Evolutionary conservation across 2,888 invertebrate species (phyloP).

Genomic region (Sphecodes monilicornis): DNA sequence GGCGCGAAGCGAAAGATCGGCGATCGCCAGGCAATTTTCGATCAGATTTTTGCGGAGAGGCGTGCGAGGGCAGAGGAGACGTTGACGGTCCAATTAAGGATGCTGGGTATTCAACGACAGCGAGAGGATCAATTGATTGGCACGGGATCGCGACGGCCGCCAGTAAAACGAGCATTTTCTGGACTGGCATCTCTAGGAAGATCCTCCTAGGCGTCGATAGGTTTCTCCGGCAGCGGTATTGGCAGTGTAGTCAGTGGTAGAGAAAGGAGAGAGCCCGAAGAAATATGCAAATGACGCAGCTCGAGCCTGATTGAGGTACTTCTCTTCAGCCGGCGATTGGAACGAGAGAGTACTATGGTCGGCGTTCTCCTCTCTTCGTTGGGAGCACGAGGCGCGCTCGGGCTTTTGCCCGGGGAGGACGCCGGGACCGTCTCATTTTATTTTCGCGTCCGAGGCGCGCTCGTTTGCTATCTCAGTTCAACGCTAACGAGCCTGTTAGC

Average conservation of each 20-base stretch:
- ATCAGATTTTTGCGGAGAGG: background rate
- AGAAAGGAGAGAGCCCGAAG: slow-evolving; percentile 78
- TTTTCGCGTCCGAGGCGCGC: slow-evolving; percentile 76
- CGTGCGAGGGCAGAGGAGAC: background rate
- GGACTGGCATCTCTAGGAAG: slow-evolving; percentile 14
- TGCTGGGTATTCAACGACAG: background rate
- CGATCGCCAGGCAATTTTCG: no score
- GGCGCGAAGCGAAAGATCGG: no score
- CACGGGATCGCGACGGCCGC: background rate
- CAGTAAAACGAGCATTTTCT: background rate
- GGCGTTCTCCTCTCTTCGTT: slow-evolving; percentile 26
- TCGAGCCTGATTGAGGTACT: slow-evolving; percentile 75
- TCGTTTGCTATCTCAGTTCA: slow-evolving; percentile 81
- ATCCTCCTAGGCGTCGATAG: slow-evolving; percentile 17
- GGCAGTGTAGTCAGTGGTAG: background rate
- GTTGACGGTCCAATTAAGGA: background rate
- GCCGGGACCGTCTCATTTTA: slow-evolving; percentile 72
- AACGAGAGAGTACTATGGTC: slow-evolving; percentile 49
- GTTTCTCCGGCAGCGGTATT: background rate
- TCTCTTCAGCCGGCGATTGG: slow-evolving; percentile 48
- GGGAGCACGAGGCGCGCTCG: slow-evolving; percentile 22
- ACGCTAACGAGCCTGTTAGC: slow-evolving; percentile 84
- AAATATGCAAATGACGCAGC: slow-evolving; percentile 78
- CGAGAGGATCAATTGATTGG: slow-evolving; percentile 1
- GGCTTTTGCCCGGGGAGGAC: slow-evolving; percentile 63